Percentiles rank a stretch among this genome's conserved stretches.
phyloP scores from a whole-genome alignment of 2,113 vertebrate genomes.

The Salvelinus sp. region DNA sequence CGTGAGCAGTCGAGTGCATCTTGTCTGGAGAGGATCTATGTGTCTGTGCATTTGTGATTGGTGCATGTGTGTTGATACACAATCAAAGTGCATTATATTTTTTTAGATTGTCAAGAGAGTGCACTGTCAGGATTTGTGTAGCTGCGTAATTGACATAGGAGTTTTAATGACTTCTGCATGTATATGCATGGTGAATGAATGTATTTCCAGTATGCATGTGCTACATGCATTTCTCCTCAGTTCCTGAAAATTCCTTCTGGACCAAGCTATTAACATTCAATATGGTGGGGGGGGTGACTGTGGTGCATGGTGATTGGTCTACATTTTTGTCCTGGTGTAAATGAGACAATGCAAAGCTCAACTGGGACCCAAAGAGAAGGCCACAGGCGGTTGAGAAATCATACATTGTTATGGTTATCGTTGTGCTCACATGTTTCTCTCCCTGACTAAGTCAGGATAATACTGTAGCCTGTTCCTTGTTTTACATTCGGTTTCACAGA shows the following conservation, averaged over 20 bases:
- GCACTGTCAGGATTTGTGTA: neutral
- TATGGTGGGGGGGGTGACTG: too few relatives aligned
- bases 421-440: neutral
- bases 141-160: neutral
- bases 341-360: slow-evolving; percentile 31
- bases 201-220: neutral
- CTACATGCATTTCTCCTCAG: slow-evolving; percentile 17
- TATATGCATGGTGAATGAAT: slow-evolving; percentile 15
- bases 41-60: slow-evolving; percentile 14
- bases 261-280: too few relatives aligned
- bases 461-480: too few relatives aligned
- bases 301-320: slow-evolving; percentile 59
- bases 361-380: neutral
- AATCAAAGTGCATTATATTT: too few relatives aligned
- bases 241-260: too few relatives aligned
- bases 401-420: slow-evolving; percentile 9
- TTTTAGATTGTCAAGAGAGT: neutral
- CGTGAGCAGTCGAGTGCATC: slow-evolving; percentile 25
- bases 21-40: neutral
- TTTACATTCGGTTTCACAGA: too few relatives aligned
- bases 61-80: slow-evolving; percentile 5
- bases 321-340: neutral
- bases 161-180: neutral
- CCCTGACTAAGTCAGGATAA: too few relatives aligned
- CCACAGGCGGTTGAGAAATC: neutral